Evolutionary conservation across 2,113 vertebrate species (phyloP), one percentile per base, ranked within the genome.

Genomic region (Bubalus kerabau): DNA sequence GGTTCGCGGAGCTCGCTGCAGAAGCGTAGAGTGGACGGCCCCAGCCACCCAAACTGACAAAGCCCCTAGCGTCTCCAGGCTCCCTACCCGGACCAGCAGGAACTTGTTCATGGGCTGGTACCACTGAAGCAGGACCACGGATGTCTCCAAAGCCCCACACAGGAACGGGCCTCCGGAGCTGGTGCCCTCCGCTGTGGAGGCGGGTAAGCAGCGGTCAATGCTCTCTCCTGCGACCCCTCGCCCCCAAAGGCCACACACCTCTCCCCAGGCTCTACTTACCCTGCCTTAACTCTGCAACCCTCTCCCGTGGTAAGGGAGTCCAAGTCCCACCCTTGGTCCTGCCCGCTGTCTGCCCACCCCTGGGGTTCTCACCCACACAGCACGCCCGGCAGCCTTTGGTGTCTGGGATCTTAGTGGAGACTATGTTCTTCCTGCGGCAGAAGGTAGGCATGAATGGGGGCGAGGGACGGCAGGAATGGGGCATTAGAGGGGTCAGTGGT

Each of bases 51-150:
- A 57, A 32, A 17, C 14, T 64, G 30, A 13, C 43, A 46, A n/a
- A 4, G 5, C 26, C 48, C 74, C 36, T 87, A 80, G 82, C 14
- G 48, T 3, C 26, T 2, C 1, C 26, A 56, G 26, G 21, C 6
- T 30, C 85, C 96, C 43, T 98, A 99, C 99, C 99, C 99, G 99
- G 81, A 99, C 99, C 40, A 99, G 99, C 99, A 99, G 99, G 97
- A 99, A 99, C 98, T 99, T 99, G 98, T 99, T 99, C 99, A 99
- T 99, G 97, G 99, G 99, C 93, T 99, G 99, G 57, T 99, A 99
- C 99, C 99, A 99, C 98, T 99, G 99, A 95, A 99, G 98, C 95
- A 99, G 98, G 81, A 99, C 98, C 64, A 99, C 99, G 0, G 99
- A 99, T n/a, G 99, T 98, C 98, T 99, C 99, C 98, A 99, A 96